Evolutionary conservation across 2,888 invertebrate genomes (phyloP).

Genomic region (Eumacrocentrus americanus): DNA sequence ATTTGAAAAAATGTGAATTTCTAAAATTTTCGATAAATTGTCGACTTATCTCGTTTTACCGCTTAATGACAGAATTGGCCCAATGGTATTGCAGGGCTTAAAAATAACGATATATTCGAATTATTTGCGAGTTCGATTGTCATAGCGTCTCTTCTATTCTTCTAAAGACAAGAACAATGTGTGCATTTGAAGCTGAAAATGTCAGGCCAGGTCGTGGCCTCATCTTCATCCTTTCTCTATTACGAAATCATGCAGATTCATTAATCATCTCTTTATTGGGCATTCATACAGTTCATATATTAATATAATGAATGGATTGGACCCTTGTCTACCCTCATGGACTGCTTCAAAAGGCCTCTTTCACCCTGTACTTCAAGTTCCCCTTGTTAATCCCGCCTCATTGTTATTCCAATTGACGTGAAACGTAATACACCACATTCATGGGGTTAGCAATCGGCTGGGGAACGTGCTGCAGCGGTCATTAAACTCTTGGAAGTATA

Average conservation of each 20-base stretch:
- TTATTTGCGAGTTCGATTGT: too few species aligned
- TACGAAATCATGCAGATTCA: too few species aligned
- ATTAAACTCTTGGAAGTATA: neutral
- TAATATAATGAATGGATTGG: neutral
- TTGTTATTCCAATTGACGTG: slow-evolving; percentile 4
- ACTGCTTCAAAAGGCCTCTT: neutral
- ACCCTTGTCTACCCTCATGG: neutral
- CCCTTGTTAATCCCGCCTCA: slow-evolving; percentile 1
- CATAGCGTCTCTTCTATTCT: too few species aligned
- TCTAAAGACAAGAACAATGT: neutral
- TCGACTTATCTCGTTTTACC: too few species aligned
- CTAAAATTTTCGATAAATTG: too few species aligned
- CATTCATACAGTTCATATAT: too few species aligned
- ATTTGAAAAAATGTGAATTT: too few species aligned
- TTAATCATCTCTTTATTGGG: too few species aligned
- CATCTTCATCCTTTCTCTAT: slow-evolving; percentile 18
- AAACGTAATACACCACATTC: neutral
- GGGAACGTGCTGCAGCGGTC: slow-evolving; percentile 6
- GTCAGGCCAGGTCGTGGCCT: slow-evolving; percentile 16
- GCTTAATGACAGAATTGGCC: too few species aligned
- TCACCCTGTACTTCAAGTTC: neutral
- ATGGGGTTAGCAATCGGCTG: neutral
- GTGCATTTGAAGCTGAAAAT: slow-evolving; percentile 15
- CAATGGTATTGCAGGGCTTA: too few species aligned
- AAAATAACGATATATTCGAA: too few species aligned